Evolutionary conservation across 1,140 invertebrate genomes (phyloP).

Genomic region (Drosophila orena): DNA sequence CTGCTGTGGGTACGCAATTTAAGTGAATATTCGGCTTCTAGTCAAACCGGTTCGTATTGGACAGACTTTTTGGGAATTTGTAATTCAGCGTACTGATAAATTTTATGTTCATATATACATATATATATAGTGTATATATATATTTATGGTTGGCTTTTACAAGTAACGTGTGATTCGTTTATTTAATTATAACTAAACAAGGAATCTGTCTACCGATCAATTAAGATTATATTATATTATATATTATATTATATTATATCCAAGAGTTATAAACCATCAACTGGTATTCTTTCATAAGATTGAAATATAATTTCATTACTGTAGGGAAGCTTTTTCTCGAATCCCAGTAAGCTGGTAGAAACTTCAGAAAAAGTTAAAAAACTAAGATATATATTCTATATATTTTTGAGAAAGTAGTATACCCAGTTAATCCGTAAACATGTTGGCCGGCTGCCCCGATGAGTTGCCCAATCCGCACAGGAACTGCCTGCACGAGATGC

Average conservation of each 20-base stretch:
- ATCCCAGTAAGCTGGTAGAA: not conserved
- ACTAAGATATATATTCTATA: no score
- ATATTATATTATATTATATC: no score
- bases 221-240: no score
- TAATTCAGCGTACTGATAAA: slow-evolving; percentile 11
- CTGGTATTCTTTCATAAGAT: no score
- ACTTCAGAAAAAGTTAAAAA: no score
- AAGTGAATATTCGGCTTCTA: slow-evolving; percentile 44
- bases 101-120: not conserved
- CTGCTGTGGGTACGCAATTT: slow-evolving; percentile 33
- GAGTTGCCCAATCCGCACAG: slow-evolving; percentile 77
- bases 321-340: not conserved
- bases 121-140: no score
- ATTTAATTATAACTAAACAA: no score
- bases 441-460: slow-evolving; percentile 50
- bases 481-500: slow-evolving; percentile 71
- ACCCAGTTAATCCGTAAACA: not conserved
- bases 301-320: no score
- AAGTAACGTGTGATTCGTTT: no score
- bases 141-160: no score
- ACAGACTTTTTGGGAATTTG: slow-evolving; percentile 12
- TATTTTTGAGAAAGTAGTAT: not conserved
- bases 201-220: no score
- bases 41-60: slow-evolving; percentile 50
- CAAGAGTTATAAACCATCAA: no score